Conservation (phyloP, 2,113 vertebrate genomes). For the Elaphurus davidianus region DNA sequence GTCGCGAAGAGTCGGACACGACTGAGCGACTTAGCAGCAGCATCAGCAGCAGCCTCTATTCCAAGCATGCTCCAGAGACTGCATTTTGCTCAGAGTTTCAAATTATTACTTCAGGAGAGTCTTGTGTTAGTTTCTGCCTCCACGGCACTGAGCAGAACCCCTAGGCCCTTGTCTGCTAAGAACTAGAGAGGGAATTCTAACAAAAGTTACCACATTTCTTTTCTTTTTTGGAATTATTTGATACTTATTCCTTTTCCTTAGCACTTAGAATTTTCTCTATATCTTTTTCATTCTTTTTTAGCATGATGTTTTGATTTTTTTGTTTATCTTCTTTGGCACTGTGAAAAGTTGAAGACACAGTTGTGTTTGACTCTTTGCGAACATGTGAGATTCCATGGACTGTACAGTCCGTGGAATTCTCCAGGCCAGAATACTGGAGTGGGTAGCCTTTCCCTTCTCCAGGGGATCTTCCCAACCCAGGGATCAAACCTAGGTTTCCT, state of each 20-base stretch:
- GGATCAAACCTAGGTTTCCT: not conserved
- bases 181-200: not conserved
- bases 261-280: not conserved
- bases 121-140: not conserved
- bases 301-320: not conserved
- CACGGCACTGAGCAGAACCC: no score
- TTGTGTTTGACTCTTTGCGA: not conserved
- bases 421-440: not conserved
- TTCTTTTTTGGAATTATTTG: not conserved
- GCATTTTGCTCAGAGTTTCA: not conserved
- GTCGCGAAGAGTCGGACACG: no score
- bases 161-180: not conserved
- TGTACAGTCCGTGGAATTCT: not conserved
- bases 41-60: no score
- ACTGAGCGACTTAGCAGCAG: no score
- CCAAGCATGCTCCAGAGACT: not conserved
- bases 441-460: not conserved
- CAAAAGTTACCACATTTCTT: not conserved
- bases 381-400: not conserved
- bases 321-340: not conserved
- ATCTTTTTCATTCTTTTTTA: not conserved
- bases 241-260: not conserved
- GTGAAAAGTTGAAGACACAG: not conserved
- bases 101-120: not conserved
- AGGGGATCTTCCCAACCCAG: not conserved